These are phyloP conservation scores for Eupithecia subfuscata DNA, from an alignment of 2,888 invertebrate genomes.

Conservation along the genomic window DNA sequence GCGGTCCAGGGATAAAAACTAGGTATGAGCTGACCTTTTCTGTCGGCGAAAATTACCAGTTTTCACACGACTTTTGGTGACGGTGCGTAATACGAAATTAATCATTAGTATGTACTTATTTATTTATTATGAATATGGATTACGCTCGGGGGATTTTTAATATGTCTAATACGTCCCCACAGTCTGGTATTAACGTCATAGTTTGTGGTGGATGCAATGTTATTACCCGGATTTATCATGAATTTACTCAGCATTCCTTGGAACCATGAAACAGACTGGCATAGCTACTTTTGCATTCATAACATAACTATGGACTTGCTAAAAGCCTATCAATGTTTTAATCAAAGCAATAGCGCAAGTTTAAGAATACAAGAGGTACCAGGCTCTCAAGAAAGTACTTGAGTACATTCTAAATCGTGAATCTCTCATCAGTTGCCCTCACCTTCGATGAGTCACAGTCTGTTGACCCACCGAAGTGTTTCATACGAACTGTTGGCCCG, in stretches of 20 bases:
- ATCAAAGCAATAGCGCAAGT: neutral
- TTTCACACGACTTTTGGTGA: neutral
- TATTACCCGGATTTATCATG: neutral
- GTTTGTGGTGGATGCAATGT: neutral
- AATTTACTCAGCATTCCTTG: neutral
- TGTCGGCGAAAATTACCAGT: neutral
- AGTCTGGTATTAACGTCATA: neutral
- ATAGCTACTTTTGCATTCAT: neutral
- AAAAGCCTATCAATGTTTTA: neutral
- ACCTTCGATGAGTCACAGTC: slow-evolving; percentile 68
- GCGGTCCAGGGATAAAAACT: neutral
- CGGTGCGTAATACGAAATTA: neutral
- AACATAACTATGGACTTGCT: neutral
- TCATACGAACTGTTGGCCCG: slow-evolving; percentile 41
- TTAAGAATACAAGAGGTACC: neutral
- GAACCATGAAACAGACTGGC: neutral
- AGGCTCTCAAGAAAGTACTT: slow-evolving; percentile 6
- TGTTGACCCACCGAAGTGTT: slow-evolving; percentile 64
- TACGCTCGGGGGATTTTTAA: neutral
- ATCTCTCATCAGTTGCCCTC: slow-evolving; percentile 50
- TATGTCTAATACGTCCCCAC: neutral
- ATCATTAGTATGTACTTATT: neutral
- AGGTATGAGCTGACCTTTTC: neutral
- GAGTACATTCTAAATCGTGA: slow-evolving; percentile 36
- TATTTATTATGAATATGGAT: neutral